Percentiles rank a stretch among this genome's conserved stretches.
phyloP scores from a whole-genome alignment of 2,888 invertebrate species.

The Drosophila yooni region DNA sequence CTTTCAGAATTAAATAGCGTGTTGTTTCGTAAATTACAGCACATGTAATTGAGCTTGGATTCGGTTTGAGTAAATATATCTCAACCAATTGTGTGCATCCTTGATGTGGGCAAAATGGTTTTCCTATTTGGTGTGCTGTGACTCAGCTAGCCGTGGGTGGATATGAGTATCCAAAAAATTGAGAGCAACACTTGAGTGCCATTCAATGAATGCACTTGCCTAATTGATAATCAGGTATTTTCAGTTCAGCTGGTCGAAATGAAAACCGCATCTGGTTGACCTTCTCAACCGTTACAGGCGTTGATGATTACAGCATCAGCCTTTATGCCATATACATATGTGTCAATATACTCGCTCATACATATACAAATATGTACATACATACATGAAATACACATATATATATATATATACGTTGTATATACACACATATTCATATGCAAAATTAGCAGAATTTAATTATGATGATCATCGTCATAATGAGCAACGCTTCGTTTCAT shows the following conservation, averaged over 20 bases:
- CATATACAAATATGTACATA: constrained; percentile 5
- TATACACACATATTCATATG: not conserved
- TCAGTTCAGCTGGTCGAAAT: not conserved
- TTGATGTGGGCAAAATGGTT: not conserved
- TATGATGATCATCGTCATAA: constrained; percentile 33
- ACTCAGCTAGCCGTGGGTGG: constrained; percentile 2
- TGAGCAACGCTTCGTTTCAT: constrained; percentile 59
- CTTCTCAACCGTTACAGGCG: constrained; percentile 73
- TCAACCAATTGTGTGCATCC: not conserved
- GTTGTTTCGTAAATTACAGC: not conserved
- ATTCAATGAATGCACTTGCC: constrained; percentile 55
- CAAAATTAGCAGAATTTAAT: constrained; percentile 50
- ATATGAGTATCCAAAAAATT: not conserved
- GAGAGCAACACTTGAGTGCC: constrained; percentile 31
- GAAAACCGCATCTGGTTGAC: constrained; percentile 72
- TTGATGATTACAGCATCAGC: constrained; percentile 67
- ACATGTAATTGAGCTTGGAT: constrained; percentile 4
- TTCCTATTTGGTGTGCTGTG: not conserved
- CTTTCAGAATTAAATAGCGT: constrained; percentile 6
- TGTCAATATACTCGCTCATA: constrained; percentile 39
- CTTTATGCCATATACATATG: constrained; percentile 49
- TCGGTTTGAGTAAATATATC: not conserved
- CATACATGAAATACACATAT: not conserved
- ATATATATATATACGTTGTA: constrained; percentile 5
- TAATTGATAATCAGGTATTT: constrained; percentile 59